Conservation (phyloP, 2,797 vertebrate genomes). For the Rhinophrynus dorsalis region DNA sequence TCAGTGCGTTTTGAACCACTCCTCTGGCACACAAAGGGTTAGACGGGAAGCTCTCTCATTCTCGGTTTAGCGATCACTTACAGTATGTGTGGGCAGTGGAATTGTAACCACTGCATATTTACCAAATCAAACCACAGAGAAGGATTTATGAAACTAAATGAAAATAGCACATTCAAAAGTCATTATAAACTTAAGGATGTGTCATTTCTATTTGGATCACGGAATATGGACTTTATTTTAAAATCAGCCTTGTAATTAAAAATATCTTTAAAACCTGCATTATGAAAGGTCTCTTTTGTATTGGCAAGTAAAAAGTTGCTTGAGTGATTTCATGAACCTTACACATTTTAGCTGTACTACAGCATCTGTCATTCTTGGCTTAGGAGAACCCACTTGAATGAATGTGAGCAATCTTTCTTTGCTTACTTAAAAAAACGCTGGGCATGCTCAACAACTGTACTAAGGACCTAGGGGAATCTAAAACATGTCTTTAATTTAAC, state of each 20-base stretch:
- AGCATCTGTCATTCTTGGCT: constrained; percentile 91
- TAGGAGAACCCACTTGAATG: constrained; percentile 71
- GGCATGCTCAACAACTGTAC: constrained; percentile 90
- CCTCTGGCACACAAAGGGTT: too few species aligned
- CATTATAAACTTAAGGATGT: neutral
- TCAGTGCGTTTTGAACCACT: too few species aligned
- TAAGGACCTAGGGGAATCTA: constrained; percentile 81
- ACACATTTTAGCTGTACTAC: constrained; percentile 76
- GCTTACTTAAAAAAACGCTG: constrained; percentile 77
- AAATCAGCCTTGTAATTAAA: constrained; percentile 24
- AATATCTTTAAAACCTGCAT: constrained; percentile 44
- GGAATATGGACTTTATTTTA: constrained; percentile 16
- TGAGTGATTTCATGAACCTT: constrained; percentile 71
- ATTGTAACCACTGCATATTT: constrained; percentile 19
- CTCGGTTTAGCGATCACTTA: constrained; percentile 38
- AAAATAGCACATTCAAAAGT: constrained; percentile 28
- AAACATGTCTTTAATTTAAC: constrained; percentile 81
- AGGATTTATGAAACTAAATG: neutral
- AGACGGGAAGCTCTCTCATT: constrained; percentile 44
- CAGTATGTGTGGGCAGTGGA: constrained; percentile 26
- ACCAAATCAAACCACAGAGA: neutral
- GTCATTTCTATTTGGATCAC: neutral
- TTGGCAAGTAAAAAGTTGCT: constrained; percentile 59
- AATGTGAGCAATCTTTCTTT: constrained; percentile 80
- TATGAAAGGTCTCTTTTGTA: constrained; percentile 31